Evolutionary conservation across 1,140 invertebrate genomes (phyloP).

Genomic region (Nymphalis io): DNA sequence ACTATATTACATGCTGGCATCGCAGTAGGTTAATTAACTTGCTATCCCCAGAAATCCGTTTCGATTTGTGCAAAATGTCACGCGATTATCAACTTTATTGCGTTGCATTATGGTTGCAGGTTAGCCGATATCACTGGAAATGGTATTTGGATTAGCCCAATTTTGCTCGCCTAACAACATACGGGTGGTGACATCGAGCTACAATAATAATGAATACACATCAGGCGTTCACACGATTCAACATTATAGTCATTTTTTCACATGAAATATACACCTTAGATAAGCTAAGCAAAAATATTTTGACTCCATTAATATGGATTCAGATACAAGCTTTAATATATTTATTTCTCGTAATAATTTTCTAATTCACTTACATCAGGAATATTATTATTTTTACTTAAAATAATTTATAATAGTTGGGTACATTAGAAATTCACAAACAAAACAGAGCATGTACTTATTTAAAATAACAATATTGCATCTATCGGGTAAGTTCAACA

Average conservation of each 20-base stretch:
- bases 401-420: too few species aligned
- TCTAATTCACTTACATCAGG: too few species aligned
- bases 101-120: conserved; percentile 18
- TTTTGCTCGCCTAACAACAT: conserved; percentile 36
- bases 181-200: conserved; percentile 26
- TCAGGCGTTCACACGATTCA: background rate
- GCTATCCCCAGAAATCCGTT: conserved; percentile 42
- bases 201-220: conserved; percentile 23
- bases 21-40: conserved; percentile 50
- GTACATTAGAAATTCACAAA: too few species aligned
- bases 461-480: too few species aligned
- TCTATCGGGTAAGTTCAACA: too few species aligned
- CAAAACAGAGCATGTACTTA: too few species aligned
- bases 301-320: background rate
- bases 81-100: conserved; percentile 23
- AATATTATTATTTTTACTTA: too few species aligned
- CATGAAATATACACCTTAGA: background rate
- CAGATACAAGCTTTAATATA: too few species aligned
- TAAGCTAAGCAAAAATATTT: background rate
- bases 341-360: too few species aligned
- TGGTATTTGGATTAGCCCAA: conserved; percentile 42
- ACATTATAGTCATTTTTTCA: background rate
- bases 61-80: conserved; percentile 30
- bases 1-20: conserved; percentile 44
- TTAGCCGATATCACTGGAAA: conserved; percentile 17